phyloP scores from a whole-genome alignment of 2,113 vertebrate genomes.

The Phaethon lepturus region DNA sequence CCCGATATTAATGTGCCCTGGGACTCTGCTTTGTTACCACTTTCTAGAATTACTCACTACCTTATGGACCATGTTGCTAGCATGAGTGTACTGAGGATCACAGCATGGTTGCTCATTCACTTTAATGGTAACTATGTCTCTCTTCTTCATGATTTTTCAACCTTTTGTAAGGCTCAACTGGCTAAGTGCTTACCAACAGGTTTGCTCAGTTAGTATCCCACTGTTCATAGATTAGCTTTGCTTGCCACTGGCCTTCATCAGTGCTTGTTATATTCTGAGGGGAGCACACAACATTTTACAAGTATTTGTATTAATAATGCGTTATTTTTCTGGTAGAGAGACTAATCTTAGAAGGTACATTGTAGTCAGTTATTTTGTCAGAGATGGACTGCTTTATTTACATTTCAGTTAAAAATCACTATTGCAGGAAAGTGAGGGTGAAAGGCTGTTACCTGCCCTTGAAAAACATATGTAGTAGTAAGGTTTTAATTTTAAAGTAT shows the following conservation, averaged over 20 bases:
- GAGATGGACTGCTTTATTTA: not conserved
- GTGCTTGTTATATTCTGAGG: not conserved
- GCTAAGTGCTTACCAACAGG: not conserved
- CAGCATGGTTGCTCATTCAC: not conserved
- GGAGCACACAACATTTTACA: not conserved
- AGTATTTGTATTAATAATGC: not conserved
- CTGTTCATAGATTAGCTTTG: not conserved
- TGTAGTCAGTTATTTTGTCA: not conserved
- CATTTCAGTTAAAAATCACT: not conserved
- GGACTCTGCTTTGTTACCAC: not conserved
- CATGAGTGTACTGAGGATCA: not conserved
- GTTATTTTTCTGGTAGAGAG: not conserved
- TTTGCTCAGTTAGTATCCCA: not conserved
- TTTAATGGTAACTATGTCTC: not conserved
- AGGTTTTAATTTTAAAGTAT: not conserved
- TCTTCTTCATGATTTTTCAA: not conserved
- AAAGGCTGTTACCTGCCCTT: not conserved
- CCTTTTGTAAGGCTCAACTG: not conserved
- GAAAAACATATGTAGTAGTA: not conserved
- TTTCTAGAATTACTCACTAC: not conserved
- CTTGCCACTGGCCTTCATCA: not conserved
- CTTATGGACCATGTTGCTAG: not conserved
- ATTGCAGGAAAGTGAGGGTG: not conserved
- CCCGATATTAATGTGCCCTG: rapidly evolving
- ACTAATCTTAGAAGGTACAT: not conserved